Percentiles rank a stretch among this genome's conserved stretches.
phyloP scores from a whole-genome alignment of 53 echinoderm and acorn worm genomes.

The Temnopleurus reevesii region DNA sequence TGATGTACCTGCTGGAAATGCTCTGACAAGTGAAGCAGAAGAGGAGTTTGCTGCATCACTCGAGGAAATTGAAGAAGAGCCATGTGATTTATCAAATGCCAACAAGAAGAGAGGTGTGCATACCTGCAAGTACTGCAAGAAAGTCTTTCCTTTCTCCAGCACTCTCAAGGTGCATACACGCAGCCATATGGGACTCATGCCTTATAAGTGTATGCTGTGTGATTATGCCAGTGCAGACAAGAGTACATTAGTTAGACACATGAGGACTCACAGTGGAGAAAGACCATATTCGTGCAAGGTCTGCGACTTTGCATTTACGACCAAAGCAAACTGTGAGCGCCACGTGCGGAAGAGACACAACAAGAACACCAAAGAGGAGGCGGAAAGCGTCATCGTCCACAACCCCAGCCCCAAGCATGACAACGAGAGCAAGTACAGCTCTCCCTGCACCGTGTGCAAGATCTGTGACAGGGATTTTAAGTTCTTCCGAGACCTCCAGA shows the following conservation, averaged over 20 bases:
- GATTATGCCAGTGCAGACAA: constrained; percentile 99
- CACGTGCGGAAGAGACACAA: constrained; percentile 91
- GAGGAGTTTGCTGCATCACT: constrained; percentile 7
- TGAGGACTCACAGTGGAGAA: constrained; percentile 99
- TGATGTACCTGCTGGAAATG: constrained; percentile 40
- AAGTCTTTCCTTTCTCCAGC: constrained; percentile 90
- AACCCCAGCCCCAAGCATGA: constrained; percentile 62
- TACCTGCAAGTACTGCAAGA: constrained; percentile 90
- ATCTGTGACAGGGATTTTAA: constrained; percentile 91
- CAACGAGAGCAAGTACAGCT: constrained; percentile 72
- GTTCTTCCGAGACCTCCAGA: constrained; percentile 96
- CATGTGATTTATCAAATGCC: constrained; percentile 35
- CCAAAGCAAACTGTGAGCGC: constrained; percentile 98
- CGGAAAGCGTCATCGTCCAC: constrained; percentile 80
- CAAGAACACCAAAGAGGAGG: constrained; percentile 80
- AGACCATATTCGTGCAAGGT: constrained; percentile 91
- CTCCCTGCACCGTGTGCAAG: constrained; percentile 92
- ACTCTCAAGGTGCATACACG: constrained; percentile 89
- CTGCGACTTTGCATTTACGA: constrained; percentile 97
- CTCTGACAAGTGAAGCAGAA: constrained; percentile 54
- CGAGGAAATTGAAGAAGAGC: constrained; percentile 63
- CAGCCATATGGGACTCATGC: constrained; percentile 95
- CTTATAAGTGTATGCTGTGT: constrained; percentile 95
- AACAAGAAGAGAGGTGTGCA: constrained; percentile 65
- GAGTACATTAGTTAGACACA: constrained; percentile 95